Evolutionary conservation across 2,797 vertebrate species (phyloP).

Genomic region (Petrocephalus schoutedeni): DNA sequence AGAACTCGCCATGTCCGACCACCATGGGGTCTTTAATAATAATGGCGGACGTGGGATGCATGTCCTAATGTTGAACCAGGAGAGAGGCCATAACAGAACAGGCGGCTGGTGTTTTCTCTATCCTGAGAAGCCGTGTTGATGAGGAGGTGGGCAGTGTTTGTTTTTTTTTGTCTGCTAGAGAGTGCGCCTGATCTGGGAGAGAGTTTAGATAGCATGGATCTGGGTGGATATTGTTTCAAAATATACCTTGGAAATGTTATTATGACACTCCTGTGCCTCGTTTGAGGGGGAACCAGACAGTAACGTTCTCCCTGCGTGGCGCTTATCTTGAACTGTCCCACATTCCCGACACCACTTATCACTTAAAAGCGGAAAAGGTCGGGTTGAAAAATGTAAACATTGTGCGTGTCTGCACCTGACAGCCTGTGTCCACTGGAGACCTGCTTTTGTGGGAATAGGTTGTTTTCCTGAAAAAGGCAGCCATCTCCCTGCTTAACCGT

Average conservation of each 20-base stretch:
- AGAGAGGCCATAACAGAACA: not conserved
- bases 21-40: not conserved
- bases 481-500: not conserved
- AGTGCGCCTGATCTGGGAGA: not conserved
- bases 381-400: conserved; percentile 49
- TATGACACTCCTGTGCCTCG: not conserved
- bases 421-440: not conserved
- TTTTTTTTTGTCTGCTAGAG: not conserved
- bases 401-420: not conserved
- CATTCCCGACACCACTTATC: conserved; percentile 47
- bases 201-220: not conserved
- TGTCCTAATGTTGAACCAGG: not conserved
- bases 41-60: not conserved
- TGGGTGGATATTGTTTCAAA: not conserved
- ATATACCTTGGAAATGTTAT: not conserved
- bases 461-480: not conserved
- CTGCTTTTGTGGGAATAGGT: not conserved
- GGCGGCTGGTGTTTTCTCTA: not conserved
- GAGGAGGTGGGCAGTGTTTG: not conserved
- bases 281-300: not conserved
- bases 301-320: not conserved
- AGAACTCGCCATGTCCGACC: not conserved
- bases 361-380: conserved; percentile 33
- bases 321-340: conserved; percentile 55
- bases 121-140: not conserved